Percentiles rank a stretch among this genome's conserved stretches.
These are phyloP conservation scores for Magallana ariakensis DNA, from an alignment of 1,140 invertebrate genomes.

Conservation along the genomic window DNA sequence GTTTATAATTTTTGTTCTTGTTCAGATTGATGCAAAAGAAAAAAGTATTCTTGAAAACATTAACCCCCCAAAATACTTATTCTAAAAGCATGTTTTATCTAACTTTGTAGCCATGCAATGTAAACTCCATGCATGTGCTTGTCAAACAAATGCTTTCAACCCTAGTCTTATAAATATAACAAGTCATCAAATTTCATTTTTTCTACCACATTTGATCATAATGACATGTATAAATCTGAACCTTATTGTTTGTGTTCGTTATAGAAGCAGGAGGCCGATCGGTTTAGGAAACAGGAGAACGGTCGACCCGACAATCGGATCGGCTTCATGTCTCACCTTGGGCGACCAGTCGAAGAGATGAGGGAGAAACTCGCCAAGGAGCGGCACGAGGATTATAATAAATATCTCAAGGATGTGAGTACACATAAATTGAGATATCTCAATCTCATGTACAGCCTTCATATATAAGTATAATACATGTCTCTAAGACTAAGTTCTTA, in stretches of 20 bases:
- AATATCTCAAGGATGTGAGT: constrained; percentile 45
- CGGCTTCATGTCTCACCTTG: constrained; percentile 44
- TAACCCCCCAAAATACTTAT: no score
- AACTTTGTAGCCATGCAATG: neutral
- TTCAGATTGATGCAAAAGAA: no score
- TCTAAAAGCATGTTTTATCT: no score
- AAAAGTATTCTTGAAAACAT: no score
- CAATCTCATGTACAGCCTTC: no score
- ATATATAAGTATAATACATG: no score
- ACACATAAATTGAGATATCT: neutral
- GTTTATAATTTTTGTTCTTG: no score
- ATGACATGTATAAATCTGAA: neutral
- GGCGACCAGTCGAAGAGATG: constrained; percentile 21
- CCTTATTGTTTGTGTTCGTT: neutral
- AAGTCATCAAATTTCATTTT: neutral
- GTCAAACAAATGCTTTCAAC: neutral
- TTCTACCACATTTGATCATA: neutral
- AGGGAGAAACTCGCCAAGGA: constrained; percentile 30
- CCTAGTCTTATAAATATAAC: neutral
- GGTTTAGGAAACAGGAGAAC: constrained; percentile 16
- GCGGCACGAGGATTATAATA: constrained; percentile 43
- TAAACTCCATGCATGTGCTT: neutral
- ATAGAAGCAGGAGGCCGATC: constrained; percentile 35
- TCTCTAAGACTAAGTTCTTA: no score
- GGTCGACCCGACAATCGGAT: constrained; percentile 6